Percentiles rank a stretch among this genome's conserved stretches.
phyloP scores from a whole-genome alignment of 2,888 invertebrate genomes.

The Napeogenes sylphis region DNA sequence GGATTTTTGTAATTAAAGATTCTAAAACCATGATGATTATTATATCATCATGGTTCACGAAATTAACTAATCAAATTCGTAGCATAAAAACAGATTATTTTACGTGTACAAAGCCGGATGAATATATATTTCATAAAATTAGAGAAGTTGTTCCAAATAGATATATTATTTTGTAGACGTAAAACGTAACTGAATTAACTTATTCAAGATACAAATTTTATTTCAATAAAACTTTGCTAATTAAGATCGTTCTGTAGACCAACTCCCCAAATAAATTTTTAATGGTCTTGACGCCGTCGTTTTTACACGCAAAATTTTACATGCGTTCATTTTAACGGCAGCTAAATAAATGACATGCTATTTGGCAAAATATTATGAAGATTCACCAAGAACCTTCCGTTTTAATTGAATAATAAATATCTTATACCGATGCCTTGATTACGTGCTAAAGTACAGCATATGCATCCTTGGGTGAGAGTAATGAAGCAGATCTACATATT shows the following conservation, averaged over 20 bases:
- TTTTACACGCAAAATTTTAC: slow-evolving; percentile 15
- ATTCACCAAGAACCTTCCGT: slow-evolving; percentile 31
- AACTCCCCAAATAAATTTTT: slow-evolving; percentile 7
- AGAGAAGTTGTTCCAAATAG: background rate
- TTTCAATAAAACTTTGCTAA: slow-evolving; percentile 1
- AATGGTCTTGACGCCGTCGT: background rate
- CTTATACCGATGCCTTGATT: background rate
- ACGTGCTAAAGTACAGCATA: background rate
- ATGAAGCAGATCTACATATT: no score
- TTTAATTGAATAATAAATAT: slow-evolving; percentile 6
- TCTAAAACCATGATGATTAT: no score
- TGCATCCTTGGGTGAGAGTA: background rate
- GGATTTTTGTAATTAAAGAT: no score
- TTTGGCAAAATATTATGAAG: slow-evolving; percentile 39
- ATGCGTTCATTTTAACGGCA: slow-evolving; percentile 8
- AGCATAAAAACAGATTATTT: no score
- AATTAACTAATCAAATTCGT: no score
- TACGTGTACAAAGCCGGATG: no score
- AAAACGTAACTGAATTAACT: background rate
- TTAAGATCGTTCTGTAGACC: slow-evolving; percentile 3
- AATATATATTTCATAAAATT: no score
- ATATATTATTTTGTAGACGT: background rate
- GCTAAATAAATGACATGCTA: slow-evolving; percentile 20
- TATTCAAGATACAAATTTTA: background rate
- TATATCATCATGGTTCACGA: no score